A percentile compares a stretch with the other conserved stretches of the same genome.
Evolutionary conservation across 2,113 vertebrate species (phyloP).

Genomic region (Pycnonotus jocosus): DNA sequence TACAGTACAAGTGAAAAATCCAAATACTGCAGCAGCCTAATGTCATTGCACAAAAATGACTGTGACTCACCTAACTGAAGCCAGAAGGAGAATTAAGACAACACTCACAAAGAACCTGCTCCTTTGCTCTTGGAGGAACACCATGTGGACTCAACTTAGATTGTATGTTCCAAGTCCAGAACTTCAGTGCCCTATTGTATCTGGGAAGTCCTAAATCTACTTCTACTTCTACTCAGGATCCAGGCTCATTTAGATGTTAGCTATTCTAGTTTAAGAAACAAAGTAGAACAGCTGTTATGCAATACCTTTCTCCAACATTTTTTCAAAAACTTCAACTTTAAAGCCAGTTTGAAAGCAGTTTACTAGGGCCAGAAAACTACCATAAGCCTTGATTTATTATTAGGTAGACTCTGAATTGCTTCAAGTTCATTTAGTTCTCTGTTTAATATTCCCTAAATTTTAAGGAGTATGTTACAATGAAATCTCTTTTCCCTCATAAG

Average conservation of each 20-base stretch:
- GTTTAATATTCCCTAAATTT: conserved; percentile 16
- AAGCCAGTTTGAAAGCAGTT: background rate
- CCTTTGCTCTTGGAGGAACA: background rate
- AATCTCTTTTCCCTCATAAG: background rate
- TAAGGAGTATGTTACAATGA: background rate
- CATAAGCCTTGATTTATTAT: background rate
- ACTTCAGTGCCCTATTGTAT: background rate
- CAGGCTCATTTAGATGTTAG: background rate
- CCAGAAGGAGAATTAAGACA: background rate
- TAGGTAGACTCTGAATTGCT: background rate
- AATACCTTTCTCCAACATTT: background rate
- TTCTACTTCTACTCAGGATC: background rate
- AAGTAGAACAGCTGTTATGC: background rate
- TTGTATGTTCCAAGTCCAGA: background rate
- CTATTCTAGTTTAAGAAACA: background rate
- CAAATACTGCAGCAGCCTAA: background rate
- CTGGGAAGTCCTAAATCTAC: background rate
- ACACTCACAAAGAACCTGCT: background rate
- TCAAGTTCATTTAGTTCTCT: conserved; percentile 17
- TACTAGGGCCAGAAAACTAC: background rate
- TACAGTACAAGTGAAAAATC: background rate
- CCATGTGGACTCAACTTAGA: rapidly evolving
- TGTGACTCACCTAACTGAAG: background rate
- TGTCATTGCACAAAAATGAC: background rate
- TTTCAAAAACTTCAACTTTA: background rate